Evolutionary conservation across 2,797 vertebrate genomes (phyloP), one percentile per base, ranked within the genome.

Genomic region (Sylvilagus floridanus): DNA sequence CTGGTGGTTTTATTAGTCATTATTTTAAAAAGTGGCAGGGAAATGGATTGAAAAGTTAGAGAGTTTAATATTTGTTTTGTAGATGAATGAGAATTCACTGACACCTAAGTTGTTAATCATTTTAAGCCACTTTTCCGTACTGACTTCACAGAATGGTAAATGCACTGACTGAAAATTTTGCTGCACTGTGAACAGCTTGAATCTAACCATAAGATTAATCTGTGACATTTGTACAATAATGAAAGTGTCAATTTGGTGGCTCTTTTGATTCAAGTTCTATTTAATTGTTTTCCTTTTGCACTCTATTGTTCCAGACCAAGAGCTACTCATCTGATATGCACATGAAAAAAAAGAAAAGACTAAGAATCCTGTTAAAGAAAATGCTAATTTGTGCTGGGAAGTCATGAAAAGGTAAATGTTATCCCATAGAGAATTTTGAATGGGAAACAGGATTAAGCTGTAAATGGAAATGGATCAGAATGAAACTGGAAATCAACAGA

Each of bases 11-110:
- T 65, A 65, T 54, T 88, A 63, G 13, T 90, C 14, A 78, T 90
- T 92, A 81, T 54, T 92, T 78, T 90, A 75, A 9, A 93, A 93
- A 76, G 4, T 93, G 21, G 3, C 77, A 21, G 37, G 52, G 65
- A 94, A 73, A 78, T 24, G 88, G 50, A 52, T 91, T 73, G 68
- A 85, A 68, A 2, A 14, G 0, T 89, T 68, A 63, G 32, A 10
- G 28, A 83, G 52, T 76, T 71, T 77, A 90, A 63, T 77, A 68
- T 90, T 90, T 93, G 10, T 83, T 91, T 91, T 60, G 85, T 69
- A 73, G 84, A 30, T 84, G 32, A 9, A 72, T 82, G 47, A 71
- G 37, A 90, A 37, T 79, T 60, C 22, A 62, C 76, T 42, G 28
- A 83, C 17, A 91, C 13, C 16, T 22, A 83, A 32, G 30, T 54